phyloP scores from a whole-genome alignment of 2,888 invertebrate genomes.

The Pinctada fucata region DNA sequence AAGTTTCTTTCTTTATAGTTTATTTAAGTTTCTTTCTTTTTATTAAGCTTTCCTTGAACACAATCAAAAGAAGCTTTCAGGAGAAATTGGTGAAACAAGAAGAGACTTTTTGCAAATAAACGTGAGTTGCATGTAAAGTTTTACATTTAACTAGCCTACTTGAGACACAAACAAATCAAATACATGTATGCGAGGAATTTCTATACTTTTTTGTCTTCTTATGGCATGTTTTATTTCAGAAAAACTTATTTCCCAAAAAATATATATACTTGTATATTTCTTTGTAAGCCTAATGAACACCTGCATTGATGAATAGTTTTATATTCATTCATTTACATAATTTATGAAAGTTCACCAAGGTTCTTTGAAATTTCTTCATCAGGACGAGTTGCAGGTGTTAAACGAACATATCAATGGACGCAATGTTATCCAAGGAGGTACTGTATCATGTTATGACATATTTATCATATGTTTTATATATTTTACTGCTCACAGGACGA shows the following conservation, averaged over 20 bases:
- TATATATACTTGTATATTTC: too few relatives aligned
- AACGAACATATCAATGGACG: constrained; percentile 13
- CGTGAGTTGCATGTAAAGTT: constrained; percentile 47
- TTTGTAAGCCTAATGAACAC: too few relatives aligned
- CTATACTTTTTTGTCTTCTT: background rate
- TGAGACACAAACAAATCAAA: background rate
- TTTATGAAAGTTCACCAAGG: too few relatives aligned
- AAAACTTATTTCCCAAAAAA: background rate
- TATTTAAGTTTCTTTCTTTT: background rate
- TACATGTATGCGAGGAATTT: too few relatives aligned
- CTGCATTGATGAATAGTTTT: too few relatives aligned
- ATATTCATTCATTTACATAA: too few relatives aligned
- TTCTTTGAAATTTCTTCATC: background rate
- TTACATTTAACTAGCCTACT: background rate
- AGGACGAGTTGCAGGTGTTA: constrained; percentile 17
- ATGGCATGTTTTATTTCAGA: constrained; percentile 1
- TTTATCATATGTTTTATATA: constrained; percentile 5
- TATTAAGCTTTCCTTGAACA: constrained; percentile 66
- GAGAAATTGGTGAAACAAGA: constrained; percentile 64
- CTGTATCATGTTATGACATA: background rate
- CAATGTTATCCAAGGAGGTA: constrained; percentile 21
- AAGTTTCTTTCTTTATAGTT: too few relatives aligned
- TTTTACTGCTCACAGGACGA: constrained; percentile 59
- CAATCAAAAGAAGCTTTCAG: constrained; percentile 67
- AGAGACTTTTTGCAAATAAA: constrained; percentile 65